phyloP scores from a whole-genome alignment of 2,888 invertebrate species.

The Drosophila kokeensis region DNA sequence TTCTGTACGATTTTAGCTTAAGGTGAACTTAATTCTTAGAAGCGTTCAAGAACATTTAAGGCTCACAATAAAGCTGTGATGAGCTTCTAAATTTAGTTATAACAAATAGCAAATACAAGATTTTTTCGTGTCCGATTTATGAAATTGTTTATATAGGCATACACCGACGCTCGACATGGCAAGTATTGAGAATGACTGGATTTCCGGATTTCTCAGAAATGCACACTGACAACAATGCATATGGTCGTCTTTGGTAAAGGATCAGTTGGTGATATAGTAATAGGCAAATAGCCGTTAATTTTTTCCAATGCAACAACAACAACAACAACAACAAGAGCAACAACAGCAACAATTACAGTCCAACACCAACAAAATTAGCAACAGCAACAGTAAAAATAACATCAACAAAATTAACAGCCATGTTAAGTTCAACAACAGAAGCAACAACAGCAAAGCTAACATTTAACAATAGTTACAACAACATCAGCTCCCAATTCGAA shows the following conservation, averaged over 20 bases:
- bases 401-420: constrained; percentile 66
- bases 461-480: constrained; percentile 73
- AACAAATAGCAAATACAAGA: constrained; percentile 24
- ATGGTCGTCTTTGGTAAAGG: too few species aligned
- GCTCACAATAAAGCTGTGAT: background rate
- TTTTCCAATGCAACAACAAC: too few species aligned
- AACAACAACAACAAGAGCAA: constrained; percentile 62
- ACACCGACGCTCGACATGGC: constrained; percentile 87
- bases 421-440: constrained; percentile 47
- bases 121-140: constrained; percentile 5
- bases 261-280: too few species aligned
- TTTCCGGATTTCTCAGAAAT: constrained; percentile 89
- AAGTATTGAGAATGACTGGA: constrained; percentile 91
- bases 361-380: constrained; percentile 65
- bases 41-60: background rate
- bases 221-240: too few species aligned
- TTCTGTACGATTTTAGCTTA: background rate
- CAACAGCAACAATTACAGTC: constrained; percentile 59
- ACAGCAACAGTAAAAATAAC: constrained; percentile 62
- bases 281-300: too few species aligned
- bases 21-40: background rate
- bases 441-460: constrained; percentile 63
- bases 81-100: background rate
- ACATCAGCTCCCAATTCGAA: constrained; percentile 31
- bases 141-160: constrained; percentile 8